A percentile compares a stretch with the other conserved stretches of the same genome.
These are phyloP conservation scores for Terrapene triunguis DNA, from an alignment of 2,113 vertebrate genomes.

Conservation along the genomic window DNA sequence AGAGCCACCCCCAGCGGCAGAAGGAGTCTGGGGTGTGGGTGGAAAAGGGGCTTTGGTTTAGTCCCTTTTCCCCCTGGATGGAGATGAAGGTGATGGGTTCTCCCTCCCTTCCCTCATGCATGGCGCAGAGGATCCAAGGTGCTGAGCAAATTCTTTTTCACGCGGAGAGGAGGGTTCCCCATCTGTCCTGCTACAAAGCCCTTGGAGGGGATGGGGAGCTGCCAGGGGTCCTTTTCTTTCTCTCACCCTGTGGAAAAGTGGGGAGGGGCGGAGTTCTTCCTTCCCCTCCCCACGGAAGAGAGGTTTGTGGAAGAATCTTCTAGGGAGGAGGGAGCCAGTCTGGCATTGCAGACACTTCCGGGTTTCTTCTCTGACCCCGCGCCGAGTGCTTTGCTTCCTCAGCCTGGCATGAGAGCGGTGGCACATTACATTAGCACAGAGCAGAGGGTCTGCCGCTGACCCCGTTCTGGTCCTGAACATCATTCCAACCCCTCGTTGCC, in stretches of 20 bases:
- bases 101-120: background rate
- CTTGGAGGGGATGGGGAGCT: background rate
- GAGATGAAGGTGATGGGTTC: background rate
- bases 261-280: background rate
- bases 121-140: background rate
- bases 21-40: background rate
- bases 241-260: background rate
- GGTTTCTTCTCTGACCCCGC: background rate
- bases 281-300: background rate
- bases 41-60: background rate
- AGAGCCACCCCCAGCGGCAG: background rate
- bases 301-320: background rate
- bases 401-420: fast-evolving
- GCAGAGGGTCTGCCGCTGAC: background rate
- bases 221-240: background rate
- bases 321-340: background rate
- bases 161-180: background rate
- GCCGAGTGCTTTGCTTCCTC: background rate
- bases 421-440: background rate
- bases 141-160: background rate
- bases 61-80: background rate
- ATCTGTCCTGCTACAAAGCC: background rate
- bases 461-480: background rate
- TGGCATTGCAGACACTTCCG: background rate
- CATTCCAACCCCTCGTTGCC: background rate